These are phyloP conservation scores for Eidolon helvum DNA, from an alignment of 2,113 vertebrate genomes.

Conservation along the genomic window DNA sequence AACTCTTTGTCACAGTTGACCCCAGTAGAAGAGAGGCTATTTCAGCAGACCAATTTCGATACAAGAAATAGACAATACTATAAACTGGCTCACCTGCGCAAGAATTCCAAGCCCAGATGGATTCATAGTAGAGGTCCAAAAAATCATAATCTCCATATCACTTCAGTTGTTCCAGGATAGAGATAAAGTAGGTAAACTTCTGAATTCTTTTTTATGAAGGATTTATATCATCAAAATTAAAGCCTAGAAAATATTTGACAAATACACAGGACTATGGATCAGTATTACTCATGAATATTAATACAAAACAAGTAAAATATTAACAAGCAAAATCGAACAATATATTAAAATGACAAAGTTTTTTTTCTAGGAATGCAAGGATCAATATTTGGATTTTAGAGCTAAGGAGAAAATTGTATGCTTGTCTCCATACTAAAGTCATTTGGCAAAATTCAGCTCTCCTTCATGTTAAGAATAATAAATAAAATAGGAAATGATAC, in stretches of 20 bases:
- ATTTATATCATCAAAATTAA: background rate
- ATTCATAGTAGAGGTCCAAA: background rate
- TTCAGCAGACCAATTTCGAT: background rate
- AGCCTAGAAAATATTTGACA: background rate
- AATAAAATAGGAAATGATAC: background rate
- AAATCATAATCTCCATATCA: background rate
- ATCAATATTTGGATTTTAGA: background rate
- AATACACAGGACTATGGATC: too few species aligned
- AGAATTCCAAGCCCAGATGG: too few species aligned
- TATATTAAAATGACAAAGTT: background rate
- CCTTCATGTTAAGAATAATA: background rate
- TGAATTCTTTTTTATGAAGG: background rate
- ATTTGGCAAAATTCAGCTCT: background rate
- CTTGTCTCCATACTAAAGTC: background rate
- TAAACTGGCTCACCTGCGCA: background rate
- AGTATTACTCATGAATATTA: background rate
- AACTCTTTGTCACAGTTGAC: background rate
- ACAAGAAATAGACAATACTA: background rate
- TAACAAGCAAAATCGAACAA: background rate
- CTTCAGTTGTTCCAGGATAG: background rate
- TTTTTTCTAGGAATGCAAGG: background rate
- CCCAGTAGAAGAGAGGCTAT: background rate
- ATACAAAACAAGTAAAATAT: background rate
- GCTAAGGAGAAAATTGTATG: background rate
- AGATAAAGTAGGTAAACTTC: background rate